A percentile compares a stretch with the other conserved stretches of the same genome.
Conservation (phyloP, 2,888 invertebrate species). For the Drosophila paranaensis region DNA sequence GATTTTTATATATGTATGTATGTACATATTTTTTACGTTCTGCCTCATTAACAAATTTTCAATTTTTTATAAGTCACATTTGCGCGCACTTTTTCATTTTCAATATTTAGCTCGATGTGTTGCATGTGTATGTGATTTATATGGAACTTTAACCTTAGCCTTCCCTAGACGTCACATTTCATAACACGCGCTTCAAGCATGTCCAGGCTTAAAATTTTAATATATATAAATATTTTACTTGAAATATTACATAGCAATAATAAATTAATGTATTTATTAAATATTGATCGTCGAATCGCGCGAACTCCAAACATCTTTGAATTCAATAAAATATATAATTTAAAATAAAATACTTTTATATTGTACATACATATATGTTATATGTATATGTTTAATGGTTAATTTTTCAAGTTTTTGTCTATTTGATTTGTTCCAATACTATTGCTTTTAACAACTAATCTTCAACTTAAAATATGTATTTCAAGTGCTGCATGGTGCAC, state of each 20-base stretch:
- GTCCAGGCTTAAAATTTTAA: conserved; percentile 21
- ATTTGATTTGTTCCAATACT: too few relatives aligned
- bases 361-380: too few relatives aligned
- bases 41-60: conserved; percentile 59
- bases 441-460: too few relatives aligned
- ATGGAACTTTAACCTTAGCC: conserved; percentile 71
- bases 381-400: too few relatives aligned
- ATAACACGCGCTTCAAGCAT: conserved; percentile 59
- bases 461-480: too few relatives aligned
- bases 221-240: neutral
- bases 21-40: conserved; percentile 21
- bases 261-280: too few relatives aligned
- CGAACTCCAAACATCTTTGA: too few relatives aligned
- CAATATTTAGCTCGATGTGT: conserved; percentile 41
- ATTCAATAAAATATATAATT: too few relatives aligned
- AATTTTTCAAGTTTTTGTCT: too few relatives aligned
- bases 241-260: too few relatives aligned
- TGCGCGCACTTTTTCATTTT: conserved; percentile 34
- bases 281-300: too few relatives aligned
- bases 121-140: conserved; percentile 72
- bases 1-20: neutral
- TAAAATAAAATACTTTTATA: too few relatives aligned
- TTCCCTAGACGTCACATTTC: conserved; percentile 57
- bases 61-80: conserved; percentile 42
- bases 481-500: conserved; percentile 2